A percentile compares a stretch with the other conserved stretches of the same genome.
Conservation (phyloP, 2,113 vertebrate genomes). For the Ammodytes marinus region DNA sequence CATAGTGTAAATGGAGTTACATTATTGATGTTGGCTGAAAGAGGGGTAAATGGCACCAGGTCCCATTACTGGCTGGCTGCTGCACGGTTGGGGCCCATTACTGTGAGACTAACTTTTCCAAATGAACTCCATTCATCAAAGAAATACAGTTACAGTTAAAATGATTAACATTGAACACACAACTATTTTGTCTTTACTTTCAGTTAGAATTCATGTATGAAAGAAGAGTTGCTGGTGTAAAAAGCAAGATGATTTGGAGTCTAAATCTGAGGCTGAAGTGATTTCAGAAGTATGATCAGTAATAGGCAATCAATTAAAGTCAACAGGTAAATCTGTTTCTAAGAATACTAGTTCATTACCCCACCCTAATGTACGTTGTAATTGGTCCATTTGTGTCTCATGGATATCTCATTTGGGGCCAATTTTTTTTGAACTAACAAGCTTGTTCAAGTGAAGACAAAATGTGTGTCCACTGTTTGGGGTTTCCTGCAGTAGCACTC, state of each 20-base stretch:
- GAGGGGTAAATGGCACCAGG: slow-evolving; percentile 58
- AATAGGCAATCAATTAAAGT: slow-evolving; percentile 38
- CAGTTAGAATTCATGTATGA: slow-evolving; percentile 6
- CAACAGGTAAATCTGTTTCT: slow-evolving; percentile 27
- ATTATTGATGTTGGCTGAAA: slow-evolving; percentile 74
- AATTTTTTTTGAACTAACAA: not conserved
- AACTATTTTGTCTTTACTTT: slow-evolving; percentile 2
- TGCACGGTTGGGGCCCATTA: slow-evolving; percentile 33
- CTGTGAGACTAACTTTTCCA: slow-evolving; percentile 40
- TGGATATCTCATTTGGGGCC: not conserved
- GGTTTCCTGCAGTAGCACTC: slow-evolving; percentile 15
- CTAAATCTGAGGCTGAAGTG: not conserved
- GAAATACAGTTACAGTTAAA: not conserved
- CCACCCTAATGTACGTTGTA: too few relatives aligned
- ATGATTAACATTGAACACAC: not conserved
- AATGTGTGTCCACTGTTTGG: slow-evolving; percentile 9
- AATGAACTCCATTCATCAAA: slow-evolving; percentile 30
- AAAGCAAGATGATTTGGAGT: not conserved
- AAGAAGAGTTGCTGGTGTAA: slow-evolving; percentile 21
- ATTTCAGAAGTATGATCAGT: slow-evolving; percentile 29
- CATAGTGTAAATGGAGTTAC: slow-evolving; percentile 70
- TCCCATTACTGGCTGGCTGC: slow-evolving; percentile 63
- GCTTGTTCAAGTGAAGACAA: not conserved
- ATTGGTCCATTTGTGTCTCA: not conserved
- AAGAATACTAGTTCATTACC: too few relatives aligned